Percentiles rank a stretch among this genome's conserved stretches.
These are phyloP conservation scores for Chionoecetes opilio DNA, from an alignment of 1,140 invertebrate genomes.

Conservation along the genomic window DNA sequence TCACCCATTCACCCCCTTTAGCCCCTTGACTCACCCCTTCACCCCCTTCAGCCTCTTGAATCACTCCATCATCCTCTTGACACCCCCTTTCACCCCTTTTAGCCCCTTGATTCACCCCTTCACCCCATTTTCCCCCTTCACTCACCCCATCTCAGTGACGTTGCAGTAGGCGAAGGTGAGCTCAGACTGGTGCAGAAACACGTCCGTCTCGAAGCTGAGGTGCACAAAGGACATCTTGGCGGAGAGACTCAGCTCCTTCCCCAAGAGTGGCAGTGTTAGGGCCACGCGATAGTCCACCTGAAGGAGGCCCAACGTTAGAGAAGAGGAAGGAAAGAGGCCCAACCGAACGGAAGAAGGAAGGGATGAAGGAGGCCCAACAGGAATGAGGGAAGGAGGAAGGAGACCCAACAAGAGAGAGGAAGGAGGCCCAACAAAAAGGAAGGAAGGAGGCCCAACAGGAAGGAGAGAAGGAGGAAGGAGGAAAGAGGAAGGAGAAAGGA, in stretches of 20 bases:
- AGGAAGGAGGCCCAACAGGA: too few species aligned
- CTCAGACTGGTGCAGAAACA: constrained; percentile 62
- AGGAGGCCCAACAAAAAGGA: too few species aligned
- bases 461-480: too few species aligned
- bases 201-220: constrained; percentile 71
- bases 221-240: constrained; percentile 69
- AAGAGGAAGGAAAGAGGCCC: too few species aligned
- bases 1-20: too few species aligned
- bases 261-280: constrained; percentile 45
- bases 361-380: too few species aligned
- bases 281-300: constrained; percentile 58
- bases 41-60: background rate
- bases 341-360: too few species aligned
- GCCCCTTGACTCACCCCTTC: background rate
- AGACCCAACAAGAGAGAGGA: too few species aligned
- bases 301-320: too few species aligned
- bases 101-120: background rate
- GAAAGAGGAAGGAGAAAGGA: too few species aligned
- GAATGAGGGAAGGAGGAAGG: too few species aligned
- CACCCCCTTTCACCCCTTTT: background rate
- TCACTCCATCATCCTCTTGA: background rate
- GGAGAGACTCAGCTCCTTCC: constrained; percentile 59
- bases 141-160: constrained; percentile 67
- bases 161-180: constrained; percentile 57
- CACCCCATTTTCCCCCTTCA: background rate